Evolutionary conservation across 2,113 vertebrate species (phyloP), one percentile per base, ranked within the genome.

Genomic region (Apteryx owenii): DNA sequence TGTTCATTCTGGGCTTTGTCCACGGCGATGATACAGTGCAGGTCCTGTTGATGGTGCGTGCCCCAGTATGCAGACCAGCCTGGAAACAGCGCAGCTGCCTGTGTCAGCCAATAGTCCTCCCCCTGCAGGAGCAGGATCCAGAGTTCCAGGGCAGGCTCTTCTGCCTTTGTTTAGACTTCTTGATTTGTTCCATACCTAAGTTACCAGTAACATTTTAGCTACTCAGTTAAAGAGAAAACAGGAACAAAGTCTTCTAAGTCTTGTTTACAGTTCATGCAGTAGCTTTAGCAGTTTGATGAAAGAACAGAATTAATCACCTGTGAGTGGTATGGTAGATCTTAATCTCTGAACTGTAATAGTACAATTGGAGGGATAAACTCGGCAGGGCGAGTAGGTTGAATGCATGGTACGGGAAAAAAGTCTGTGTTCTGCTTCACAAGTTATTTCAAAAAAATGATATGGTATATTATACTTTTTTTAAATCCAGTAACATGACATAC

Each of bases 21-120:
- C n/a, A 36, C 70, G 36, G 14, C 17, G 8, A 7, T 23, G 5
- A 12, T 44, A 5, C 11, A 4, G 65, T 40, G 29, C 44, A 60
- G 12, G 36, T 73, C 4, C 7, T 1, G 1, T 42, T 25, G 54
- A 17, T 16, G 54, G 5, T 2, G 0, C 0, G 0, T 50, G 15
- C 7, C 3, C 16, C 17, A 11, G 8, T 29, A 14, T 1, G 2
- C 23, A 75, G 15, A 33, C 12, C 66, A 80, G 29, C 31, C 44
- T 26, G 44, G 56, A 83, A 65, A 38, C 71, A 86, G 53, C 60
- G 36, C 29, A 40, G 4, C 31, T 76, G 1, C n/a, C 7, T 81
- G 15, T 54, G 23, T 66, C 53, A 50, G 40, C 36, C 51, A 14
- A 10, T 4, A 10, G 26, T 66, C 3, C 36, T 75, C 29, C 1